A percentile compares a stretch with the other conserved stretches of the same genome.
Evolutionary conservation across 2,113 vertebrate species (phyloP).

Genomic region (Caranx ignobilis): DNA sequence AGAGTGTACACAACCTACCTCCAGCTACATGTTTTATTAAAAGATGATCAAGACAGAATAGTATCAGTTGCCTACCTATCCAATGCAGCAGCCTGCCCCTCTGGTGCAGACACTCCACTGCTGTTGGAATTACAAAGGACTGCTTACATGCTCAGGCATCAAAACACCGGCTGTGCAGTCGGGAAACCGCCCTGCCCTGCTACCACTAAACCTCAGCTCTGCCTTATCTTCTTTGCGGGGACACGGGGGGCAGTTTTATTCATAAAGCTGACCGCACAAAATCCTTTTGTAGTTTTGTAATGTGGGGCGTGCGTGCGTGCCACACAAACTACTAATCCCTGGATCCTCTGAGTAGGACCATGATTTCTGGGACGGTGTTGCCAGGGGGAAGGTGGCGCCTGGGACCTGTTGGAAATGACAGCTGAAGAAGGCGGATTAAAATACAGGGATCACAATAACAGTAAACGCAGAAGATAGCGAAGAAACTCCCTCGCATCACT

Average conservation of each 20-base stretch:
- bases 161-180: slow-evolving; percentile 1
- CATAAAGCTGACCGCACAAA: slow-evolving; percentile 60
- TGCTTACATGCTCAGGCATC: slow-evolving; percentile 8
- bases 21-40: neutral
- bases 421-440: slow-evolving; percentile 76
- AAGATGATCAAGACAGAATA: neutral
- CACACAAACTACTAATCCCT: slow-evolving; percentile 76
- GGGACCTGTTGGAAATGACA: slow-evolving; percentile 86
- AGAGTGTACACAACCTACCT: neutral
- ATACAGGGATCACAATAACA: slow-evolving; percentile 58
- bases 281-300: slow-evolving; percentile 54
- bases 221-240: neutral
- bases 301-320: slow-evolving; percentile 48
- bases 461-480: slow-evolving; percentile 71
- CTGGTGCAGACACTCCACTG: neutral
- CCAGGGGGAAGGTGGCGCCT: slow-evolving; percentile 76
- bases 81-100: slow-evolving; percentile 2
- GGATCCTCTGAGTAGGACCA: slow-evolving; percentile 74
- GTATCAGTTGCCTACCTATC: too few relatives aligned
- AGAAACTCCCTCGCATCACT: slow-evolving; percentile 49
- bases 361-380: slow-evolving; percentile 79
- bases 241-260: slow-evolving; percentile 43
- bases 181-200: slow-evolving; percentile 16
- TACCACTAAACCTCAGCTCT: neutral
- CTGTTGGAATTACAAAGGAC: neutral